Base-by-base conservation (phyloP, 2,888 invertebrate species). In the Eupeodes latifasciatus region DNA sequence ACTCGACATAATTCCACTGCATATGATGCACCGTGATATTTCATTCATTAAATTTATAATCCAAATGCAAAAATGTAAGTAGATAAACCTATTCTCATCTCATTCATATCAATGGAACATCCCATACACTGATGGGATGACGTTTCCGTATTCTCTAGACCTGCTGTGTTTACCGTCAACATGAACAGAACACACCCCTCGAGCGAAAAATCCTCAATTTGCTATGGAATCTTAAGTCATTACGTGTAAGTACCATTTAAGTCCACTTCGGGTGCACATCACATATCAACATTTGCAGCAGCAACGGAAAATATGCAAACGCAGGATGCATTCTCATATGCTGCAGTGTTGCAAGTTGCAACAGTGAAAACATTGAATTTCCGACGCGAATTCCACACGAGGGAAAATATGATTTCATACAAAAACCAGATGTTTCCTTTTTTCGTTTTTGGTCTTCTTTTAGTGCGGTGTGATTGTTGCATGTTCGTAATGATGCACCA, bases 181-280 rank as follows among this genome's bases (percentile, higher is more conserved):
- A 6, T 5, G 4, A 16, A 72, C 57, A 36, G 4, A 16, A 72
- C 57, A 36, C 67, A 69, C 51, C 71, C 74, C 64, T 78, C 62
- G 11, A 77, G 74, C 53, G 59, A 64, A 77, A 53, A 81, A 66
- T 84, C 77, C 77, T 72, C 76, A 86, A 86, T 87, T 84, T 87
- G 47, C 80, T 36, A 53, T 72, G 87, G 74, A 81, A 85, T 80
- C 87, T 80, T 81, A 80, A 84, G 85, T 85, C 81, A 88, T 88
- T 85, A 66, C 78, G 85, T 75, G 74, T 81, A 88, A 88, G 88
- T 85, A 85, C 85, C 84, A 84, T 87, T 87, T 84, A 87, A 87
- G 84, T 87, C 80, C 80, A 87, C 80, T 87, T 64, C 69, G 71
- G 71, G 9, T 12, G 84, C 71, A 69, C 79, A 53, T 57, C 69